Evolutionary conservation across 2,888 invertebrate species (phyloP), one percentile per base, ranked within the genome.

Genomic region (Ceramica pisi): DNA sequence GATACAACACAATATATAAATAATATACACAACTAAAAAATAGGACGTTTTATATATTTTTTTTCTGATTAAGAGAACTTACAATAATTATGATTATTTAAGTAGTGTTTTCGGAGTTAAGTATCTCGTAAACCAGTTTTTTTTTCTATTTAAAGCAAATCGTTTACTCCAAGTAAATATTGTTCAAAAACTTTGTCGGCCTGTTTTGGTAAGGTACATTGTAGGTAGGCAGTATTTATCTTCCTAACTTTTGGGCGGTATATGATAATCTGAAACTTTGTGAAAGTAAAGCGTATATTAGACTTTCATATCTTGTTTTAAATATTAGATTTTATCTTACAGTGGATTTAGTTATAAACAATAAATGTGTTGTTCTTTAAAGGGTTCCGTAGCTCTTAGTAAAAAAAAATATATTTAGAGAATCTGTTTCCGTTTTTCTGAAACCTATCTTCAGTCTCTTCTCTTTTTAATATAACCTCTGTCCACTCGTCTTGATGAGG

Each of bases 231-330:
- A 19, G 41, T 64, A 80, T 61, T 62, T 73, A 73, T 55, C 44
- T 61, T 23, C 19, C 2, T 35, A 57, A 69, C 35, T 55, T 78
- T 75, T 26, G 12, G 56, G 12, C 12, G 14, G 23, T 73, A 67
- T 64, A 65, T 80, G 56, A 69, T 78, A 69, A 75, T 80, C 56
- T 62, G n/a, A 19, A 51, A 62, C 41, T 69, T 75, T 62, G 60
- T 23, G 16, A 26, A 68, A 75, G 31, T 48, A 67, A 64, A 46
- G 41, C 57, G 10, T 65, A 48, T 64, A 57, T 72, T 76, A 73
- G n/a, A 57, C 56, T 80, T 74, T 75, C 56, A 50, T 80, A 57
- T 62, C 53, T 50, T 69, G 46, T 56, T 75, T 51, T 26, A 64
- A 68, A 80, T 80, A 74, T 80, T 41, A 64, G 55, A 50, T 61